phyloP scores from a whole-genome alignment of 2,113 vertebrate species.

The Suricata suricatta region DNA sequence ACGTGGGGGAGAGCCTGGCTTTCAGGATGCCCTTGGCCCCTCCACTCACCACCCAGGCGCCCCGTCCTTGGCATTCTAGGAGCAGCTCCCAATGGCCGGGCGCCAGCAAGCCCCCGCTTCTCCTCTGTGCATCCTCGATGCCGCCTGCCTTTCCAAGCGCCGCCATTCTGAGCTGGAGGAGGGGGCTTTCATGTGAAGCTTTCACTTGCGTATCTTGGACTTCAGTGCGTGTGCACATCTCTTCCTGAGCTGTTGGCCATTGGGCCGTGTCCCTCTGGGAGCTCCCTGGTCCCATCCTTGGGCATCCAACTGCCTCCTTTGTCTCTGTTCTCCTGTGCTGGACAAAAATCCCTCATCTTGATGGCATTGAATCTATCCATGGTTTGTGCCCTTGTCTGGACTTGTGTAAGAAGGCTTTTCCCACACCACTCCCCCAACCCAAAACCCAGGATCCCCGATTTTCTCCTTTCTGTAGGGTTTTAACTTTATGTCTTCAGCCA shows the following conservation, averaged over 20 bases:
- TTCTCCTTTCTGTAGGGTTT: not conserved
- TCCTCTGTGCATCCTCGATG: not conserved
- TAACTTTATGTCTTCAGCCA: not conserved
- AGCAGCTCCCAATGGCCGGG: rapidly evolving
- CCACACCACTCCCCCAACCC: not conserved
- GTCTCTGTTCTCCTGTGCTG: not conserved
- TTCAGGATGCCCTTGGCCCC: not conserved
- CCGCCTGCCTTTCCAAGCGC: rapidly evolving
- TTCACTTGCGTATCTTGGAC: not conserved
- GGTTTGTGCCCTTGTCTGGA: not conserved
- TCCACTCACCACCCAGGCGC: rapidly evolving
- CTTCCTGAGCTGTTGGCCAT: not conserved
- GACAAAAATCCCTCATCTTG: not conserved
- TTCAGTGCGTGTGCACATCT: rapidly evolving
- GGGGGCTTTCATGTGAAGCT: not conserved
- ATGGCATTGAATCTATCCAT: not conserved
- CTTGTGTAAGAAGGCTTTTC: not conserved
- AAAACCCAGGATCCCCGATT: not conserved
- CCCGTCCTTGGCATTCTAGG: rapidly evolving
- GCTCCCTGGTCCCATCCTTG: not conserved
- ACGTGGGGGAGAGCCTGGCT: not conserved
- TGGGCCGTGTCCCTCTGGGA: not conserved
- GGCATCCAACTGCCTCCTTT: not conserved
- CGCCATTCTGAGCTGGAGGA: not conserved
- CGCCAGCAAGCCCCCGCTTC: rapidly evolving